A percentile compares a stretch with the other conserved stretches of the same genome.
These are phyloP conservation scores for Arenicola marina DNA, from an alignment of 2,888 invertebrate species.

Conservation along the genomic window DNA sequence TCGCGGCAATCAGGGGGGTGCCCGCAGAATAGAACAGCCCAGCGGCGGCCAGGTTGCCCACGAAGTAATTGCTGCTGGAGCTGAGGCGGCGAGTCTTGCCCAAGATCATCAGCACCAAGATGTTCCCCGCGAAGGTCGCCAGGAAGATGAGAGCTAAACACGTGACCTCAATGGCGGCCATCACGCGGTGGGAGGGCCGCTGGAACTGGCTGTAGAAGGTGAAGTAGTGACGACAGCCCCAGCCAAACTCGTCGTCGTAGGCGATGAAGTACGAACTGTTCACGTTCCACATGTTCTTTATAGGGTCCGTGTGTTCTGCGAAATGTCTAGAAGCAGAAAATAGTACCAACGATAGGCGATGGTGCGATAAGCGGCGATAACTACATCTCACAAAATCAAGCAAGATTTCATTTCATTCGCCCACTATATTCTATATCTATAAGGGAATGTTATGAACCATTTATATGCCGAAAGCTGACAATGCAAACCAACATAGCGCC, in stretches of 20 bases:
- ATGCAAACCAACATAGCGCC: too few species aligned
- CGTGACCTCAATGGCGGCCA: conserved; percentile 28
- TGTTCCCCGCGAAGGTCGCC: conserved; percentile 36
- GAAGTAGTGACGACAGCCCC: conserved; percentile 1
- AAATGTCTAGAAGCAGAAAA: too few species aligned
- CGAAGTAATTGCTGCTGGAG: conserved; percentile 41
- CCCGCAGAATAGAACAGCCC: conserved; percentile 39
- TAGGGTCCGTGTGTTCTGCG: too few species aligned
- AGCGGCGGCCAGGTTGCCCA: conserved; percentile 43
- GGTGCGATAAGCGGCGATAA: too few species aligned
- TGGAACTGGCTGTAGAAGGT: conserved; percentile 9
- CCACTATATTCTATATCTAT: too few species aligned
- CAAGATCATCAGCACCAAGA: conserved; percentile 33
- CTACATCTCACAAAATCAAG: too few species aligned
- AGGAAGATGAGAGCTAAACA: conserved; percentile 33
- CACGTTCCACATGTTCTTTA: neutral
- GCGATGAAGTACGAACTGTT: conserved; percentile 8
- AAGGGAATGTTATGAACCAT: too few species aligned
- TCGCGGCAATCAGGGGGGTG: conserved; percentile 41
- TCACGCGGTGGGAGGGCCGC: neutral
- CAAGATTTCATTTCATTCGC: too few species aligned
- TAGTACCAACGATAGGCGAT: too few species aligned
- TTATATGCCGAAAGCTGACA: too few species aligned
- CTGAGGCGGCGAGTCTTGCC: conserved; percentile 26
- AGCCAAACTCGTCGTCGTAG: conserved; percentile 9